These are phyloP conservation scores for Brachyopa scutellaris DNA, from an alignment of 2,888 invertebrate genomes.

Conservation along the genomic window DNA sequence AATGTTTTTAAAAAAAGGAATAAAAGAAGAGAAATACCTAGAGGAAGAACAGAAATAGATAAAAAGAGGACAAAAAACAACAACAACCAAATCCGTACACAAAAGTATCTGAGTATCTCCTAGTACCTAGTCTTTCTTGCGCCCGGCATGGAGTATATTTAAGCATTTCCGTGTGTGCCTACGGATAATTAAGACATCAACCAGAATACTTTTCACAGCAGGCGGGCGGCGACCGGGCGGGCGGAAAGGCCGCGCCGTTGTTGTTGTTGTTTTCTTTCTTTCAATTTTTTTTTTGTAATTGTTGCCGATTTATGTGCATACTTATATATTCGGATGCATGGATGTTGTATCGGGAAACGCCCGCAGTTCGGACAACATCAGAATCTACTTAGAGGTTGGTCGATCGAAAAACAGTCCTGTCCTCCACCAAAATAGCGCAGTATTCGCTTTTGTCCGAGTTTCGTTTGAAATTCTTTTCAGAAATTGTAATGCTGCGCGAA, in stretches of 20 bases:
- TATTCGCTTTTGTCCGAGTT: constrained; percentile 52
- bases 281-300: constrained; percentile 56
- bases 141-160: constrained; percentile 58
- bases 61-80: constrained; percentile 10
- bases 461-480: constrained; percentile 57
- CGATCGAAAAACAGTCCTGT: constrained; percentile 2
- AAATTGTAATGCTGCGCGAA: constrained; percentile 64
- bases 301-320: constrained; percentile 56
- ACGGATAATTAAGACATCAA: constrained; percentile 71
- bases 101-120: constrained; percentile 10
- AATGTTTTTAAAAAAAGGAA: constrained; percentile 12
- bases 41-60: constrained; percentile 43
- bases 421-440: constrained; percentile 54
- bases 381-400: constrained; percentile 60
- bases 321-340: constrained; percentile 24
- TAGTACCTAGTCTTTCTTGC: constrained; percentile 20
- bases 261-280: too few relatives aligned
- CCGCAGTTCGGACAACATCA: constrained; percentile 65
- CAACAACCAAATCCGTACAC: constrained; percentile 19
- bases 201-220: constrained; percentile 72
- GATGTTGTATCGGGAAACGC: constrained; percentile 48
- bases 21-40: constrained; percentile 13
- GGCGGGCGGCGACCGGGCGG: constrained; percentile 44
- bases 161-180: constrained; percentile 75
- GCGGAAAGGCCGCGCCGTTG: too few relatives aligned